Evolutionary conservation across 2,797 vertebrate species (phyloP).

Genomic region (Neoniphon sammara): DNA sequence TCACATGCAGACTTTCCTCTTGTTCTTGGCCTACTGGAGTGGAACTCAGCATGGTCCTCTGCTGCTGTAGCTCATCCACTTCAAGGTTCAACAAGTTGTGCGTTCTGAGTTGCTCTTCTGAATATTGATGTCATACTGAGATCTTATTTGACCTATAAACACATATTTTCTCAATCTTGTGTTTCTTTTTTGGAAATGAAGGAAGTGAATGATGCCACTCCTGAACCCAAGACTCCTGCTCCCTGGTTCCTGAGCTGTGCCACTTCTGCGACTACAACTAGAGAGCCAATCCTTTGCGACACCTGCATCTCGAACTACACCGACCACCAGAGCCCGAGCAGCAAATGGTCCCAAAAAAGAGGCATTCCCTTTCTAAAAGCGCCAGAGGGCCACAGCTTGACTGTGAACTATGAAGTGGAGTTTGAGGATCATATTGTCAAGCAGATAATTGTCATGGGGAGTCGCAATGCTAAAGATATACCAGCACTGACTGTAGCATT

Average conservation of each 20-base stretch:
- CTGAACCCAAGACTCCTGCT: slow-evolving; percentile 24
- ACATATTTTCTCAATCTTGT: slow-evolving; percentile 6
- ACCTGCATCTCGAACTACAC: slow-evolving; percentile 55
- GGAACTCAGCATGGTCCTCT: too few relatives aligned
- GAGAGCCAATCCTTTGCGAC: slow-evolving; percentile 58
- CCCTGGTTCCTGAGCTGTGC: slow-evolving; percentile 47
- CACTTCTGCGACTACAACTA: background rate
- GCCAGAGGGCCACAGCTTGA: slow-evolving; percentile 59
- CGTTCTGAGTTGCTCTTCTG: too few relatives aligned
- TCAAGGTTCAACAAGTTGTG: too few relatives aligned
- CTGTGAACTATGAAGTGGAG: slow-evolving; percentile 66
- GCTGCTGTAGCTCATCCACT: too few relatives aligned
- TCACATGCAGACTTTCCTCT: too few relatives aligned
- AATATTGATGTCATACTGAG: too few relatives aligned
- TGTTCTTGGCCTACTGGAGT: too few relatives aligned
- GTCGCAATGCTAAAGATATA: slow-evolving; percentile 10
- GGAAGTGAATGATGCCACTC: slow-evolving; percentile 40
- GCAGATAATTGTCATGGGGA: slow-evolving; percentile 72
- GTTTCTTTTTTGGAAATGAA: slow-evolving; percentile 43
- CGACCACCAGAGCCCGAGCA: background rate
- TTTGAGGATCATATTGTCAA: slow-evolving; percentile 72
- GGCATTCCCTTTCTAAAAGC: slow-evolving; percentile 62
- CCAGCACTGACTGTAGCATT: slow-evolving; percentile 76
- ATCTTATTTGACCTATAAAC: too few relatives aligned
- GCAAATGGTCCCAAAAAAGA: background rate